These are phyloP conservation scores for Caenorhabditis sp. DNA, from an alignment of 2,888 invertebrate genomes.

Conservation along the genomic window DNA sequence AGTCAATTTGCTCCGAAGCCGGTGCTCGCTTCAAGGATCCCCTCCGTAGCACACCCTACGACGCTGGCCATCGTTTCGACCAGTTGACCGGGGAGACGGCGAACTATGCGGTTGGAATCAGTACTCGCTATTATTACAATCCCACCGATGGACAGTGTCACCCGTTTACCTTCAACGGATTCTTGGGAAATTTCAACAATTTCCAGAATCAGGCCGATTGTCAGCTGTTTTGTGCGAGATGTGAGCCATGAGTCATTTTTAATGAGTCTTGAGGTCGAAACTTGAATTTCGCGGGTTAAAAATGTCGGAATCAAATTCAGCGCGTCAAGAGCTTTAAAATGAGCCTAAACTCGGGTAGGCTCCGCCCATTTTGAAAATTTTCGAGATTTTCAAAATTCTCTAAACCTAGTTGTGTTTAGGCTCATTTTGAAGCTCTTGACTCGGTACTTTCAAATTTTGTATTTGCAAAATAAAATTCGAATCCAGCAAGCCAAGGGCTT, in stretches of 20 bases:
- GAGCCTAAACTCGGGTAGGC: background rate
- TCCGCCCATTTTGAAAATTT: background rate
- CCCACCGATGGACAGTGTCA: constrained; percentile 75
- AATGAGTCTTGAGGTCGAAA: too few relatives aligned
- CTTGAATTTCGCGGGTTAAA: too few relatives aligned
- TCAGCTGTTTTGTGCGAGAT: constrained; percentile 74
- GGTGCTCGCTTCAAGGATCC: constrained; percentile 69
- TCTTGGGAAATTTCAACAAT: constrained; percentile 77
- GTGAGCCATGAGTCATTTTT: constrained; percentile 48
- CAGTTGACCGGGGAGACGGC: constrained; percentile 73
- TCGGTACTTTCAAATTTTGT: background rate
- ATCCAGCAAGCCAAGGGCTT: too few relatives aligned
- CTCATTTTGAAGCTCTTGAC: background rate
- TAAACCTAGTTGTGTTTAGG: background rate
- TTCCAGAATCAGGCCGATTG: constrained; percentile 76
- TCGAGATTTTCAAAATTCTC: background rate
- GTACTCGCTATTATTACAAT: constrained; percentile 75
- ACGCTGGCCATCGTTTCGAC: constrained; percentile 72
- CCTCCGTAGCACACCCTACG: constrained; percentile 63
- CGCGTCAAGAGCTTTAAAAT: too few relatives aligned
- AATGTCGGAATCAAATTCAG: too few relatives aligned
- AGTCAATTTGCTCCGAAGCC: constrained; percentile 71
- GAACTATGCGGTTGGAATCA: constrained; percentile 71
- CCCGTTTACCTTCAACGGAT: constrained; percentile 75
- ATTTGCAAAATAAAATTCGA: too few relatives aligned